These are phyloP conservation scores for Lepidostoma basale DNA, from an alignment of 1,140 invertebrate species.

Conservation along the genomic window DNA sequence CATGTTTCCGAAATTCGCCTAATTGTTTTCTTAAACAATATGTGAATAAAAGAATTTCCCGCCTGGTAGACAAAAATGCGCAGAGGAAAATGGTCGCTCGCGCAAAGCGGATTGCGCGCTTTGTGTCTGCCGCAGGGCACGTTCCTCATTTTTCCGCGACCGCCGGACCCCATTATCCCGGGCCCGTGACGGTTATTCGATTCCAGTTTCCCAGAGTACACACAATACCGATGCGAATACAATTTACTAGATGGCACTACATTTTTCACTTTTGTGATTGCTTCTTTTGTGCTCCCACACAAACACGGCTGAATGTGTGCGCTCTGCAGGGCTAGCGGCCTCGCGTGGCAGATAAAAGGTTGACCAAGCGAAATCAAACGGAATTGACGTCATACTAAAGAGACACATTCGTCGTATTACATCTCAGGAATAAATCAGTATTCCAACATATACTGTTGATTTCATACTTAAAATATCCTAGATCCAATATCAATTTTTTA, in stretches of 20 bases:
- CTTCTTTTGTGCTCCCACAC: constrained; percentile 44
- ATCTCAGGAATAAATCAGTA: too few relatives aligned
- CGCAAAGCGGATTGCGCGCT: constrained; percentile 22
- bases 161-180: constrained; percentile 43
- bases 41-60: not conserved
- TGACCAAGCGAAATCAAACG: constrained; percentile 22
- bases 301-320: not conserved
- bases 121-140: constrained; percentile 34
- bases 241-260: constrained; percentile 47
- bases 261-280: constrained; percentile 48
- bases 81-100: constrained; percentile 9
- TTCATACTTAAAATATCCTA: too few relatives aligned
- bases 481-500: too few relatives aligned
- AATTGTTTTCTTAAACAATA: too few relatives aligned
- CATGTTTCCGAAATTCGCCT: not conserved
- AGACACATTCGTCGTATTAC: not conserved
- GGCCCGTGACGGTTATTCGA: constrained; percentile 46
- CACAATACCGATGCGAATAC: constrained; percentile 42
- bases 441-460: too few relatives aligned
- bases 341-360: constrained; percentile 10
- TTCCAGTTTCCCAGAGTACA: constrained; percentile 42
- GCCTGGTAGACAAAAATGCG: not conserved
- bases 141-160: constrained; percentile 40
- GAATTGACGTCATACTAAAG: constrained; percentile 12
- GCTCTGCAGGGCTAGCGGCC: not conserved